Percentiles rank a stretch among this genome's conserved stretches.
Conservation (phyloP, 2,113 vertebrate species). For the Mastomys coucha region DNA sequence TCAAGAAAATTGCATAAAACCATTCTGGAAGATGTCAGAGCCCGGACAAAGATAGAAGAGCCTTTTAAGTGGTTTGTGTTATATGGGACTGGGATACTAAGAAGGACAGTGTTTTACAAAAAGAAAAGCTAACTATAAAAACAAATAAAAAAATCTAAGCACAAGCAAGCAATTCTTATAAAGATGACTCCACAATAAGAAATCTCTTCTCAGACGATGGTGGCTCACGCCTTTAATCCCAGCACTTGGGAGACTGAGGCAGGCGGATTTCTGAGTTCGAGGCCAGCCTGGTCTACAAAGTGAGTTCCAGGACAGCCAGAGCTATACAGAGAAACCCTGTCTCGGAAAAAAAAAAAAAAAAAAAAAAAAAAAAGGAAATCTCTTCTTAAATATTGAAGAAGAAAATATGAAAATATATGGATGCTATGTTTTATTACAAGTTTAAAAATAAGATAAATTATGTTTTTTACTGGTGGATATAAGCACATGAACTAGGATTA, state of each 20-base stretch:
- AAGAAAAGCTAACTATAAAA: neutral
- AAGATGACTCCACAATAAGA: neutral
- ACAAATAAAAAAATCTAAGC: neutral
- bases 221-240: too few relatives aligned
- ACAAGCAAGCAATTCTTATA: neutral
- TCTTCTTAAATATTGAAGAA: conserved; percentile 20
- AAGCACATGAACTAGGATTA: neutral
- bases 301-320: too few relatives aligned
- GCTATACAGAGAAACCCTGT: too few relatives aligned
- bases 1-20: neutral
- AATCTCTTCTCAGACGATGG: neutral
- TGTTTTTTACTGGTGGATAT: neutral
- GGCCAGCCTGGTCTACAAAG: too few relatives aligned
- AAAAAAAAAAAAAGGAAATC: too few relatives aligned
- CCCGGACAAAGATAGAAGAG: neutral
- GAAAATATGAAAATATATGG: neutral
- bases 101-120: neutral
- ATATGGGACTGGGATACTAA: neutral
- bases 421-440: neutral
- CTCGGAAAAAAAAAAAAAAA: too few relatives aligned
- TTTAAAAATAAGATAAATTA: conserved; percentile 17
- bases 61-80: neutral
- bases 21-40: neutral
- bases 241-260: too few relatives aligned
- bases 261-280: too few relatives aligned